Evolutionary conservation across 2,797 vertebrate species (phyloP), one percentile per base, ranked within the genome.

Genomic region (Microhierax caerulescens): DNA sequence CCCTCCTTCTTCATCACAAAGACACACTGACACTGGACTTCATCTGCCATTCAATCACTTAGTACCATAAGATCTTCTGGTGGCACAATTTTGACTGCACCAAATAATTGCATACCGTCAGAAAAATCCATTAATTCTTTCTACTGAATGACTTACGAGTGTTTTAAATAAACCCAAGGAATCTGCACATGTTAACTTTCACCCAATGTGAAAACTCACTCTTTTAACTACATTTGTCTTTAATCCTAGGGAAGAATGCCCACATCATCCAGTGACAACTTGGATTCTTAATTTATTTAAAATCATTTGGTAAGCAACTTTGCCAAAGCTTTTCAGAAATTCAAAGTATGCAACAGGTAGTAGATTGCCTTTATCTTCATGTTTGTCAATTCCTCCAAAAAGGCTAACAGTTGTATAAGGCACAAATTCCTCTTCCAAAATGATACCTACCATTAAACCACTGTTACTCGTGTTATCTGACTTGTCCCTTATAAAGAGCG

Each of bases 381-480:
- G 10, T 28, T 41, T 7, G 1, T 75, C 70, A 51, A 2, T 3
- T 15, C 25, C 20, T 23, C 3, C 1, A 8, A 13, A 86, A 59
- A 69, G 32, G 7, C 30, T 48, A 73, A 57, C 24, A 76, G 24
- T 84, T 80, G 36, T 39, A 47, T 0, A 3, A 83, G 39, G 34
- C 27, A 69, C 11, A 37, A 79, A 82, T 41, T 67, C 30, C 10
- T 34, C 65, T 82, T 85, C 70, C 63, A 85, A 79, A 95, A 89
- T 59, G 39, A 59, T 24, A 76, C 4, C 1, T 87, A 50, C n/a
- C 67, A 85, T 89, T 94, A 92, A 93, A 75, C 51, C 59, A 53
- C 69, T 88, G 63, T 57, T 94, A 86, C 56, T 81, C 67, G 41
- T 37, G 70, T 87, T 89, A 88, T 94, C 77, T 82, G 88, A 69